Percentiles rank a stretch among this genome's conserved stretches.
These are phyloP conservation scores for Phengaris arion DNA, from an alignment of 2,888 invertebrate genomes.

Conservation along the genomic window DNA sequence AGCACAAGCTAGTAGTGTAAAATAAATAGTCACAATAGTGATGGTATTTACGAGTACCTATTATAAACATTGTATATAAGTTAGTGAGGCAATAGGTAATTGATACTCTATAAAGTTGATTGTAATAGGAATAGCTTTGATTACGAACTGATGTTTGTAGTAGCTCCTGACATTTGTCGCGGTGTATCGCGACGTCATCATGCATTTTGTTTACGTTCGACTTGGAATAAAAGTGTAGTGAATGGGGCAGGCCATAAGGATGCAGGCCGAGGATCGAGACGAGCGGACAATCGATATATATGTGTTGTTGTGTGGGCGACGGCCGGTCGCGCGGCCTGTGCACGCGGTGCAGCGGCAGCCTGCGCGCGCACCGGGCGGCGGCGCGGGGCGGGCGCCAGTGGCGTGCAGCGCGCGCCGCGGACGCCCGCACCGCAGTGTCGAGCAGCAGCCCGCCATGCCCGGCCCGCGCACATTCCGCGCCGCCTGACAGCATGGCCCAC, in stretches of 20 bases:
- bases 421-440: slow-evolving; percentile 78
- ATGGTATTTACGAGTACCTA: too few species aligned
- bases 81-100: not conserved
- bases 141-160: not conserved
- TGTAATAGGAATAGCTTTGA: not conserved
- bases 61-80: not conserved
- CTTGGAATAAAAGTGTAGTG: slow-evolving; percentile 9
- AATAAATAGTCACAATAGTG: too few species aligned
- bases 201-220: slow-evolving; percentile 11
- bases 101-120: not conserved
- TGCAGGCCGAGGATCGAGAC: slow-evolving; percentile 36
- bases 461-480: slow-evolving; percentile 78
- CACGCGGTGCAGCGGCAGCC: slow-evolving; percentile 54
- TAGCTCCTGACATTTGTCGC: not conserved
- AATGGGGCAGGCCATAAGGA: slow-evolving; percentile 14
- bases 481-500: slow-evolving; percentile 78
- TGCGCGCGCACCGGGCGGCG: slow-evolving; percentile 36
- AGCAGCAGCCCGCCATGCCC: slow-evolving; percentile 78
- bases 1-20: too few species aligned
- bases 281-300: slow-evolving; percentile 53
- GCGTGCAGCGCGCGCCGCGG: slow-evolving; percentile 78
- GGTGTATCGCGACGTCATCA: not conserved
- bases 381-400: slow-evolving; percentile 65
- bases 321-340: slow-evolving; percentile 49
- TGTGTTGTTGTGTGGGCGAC: slow-evolving; percentile 55